Evolutionary conservation across 2,797 vertebrate species (phyloP), one percentile per base, ranked within the genome.

Genomic region (Psittacula derbiana): DNA sequence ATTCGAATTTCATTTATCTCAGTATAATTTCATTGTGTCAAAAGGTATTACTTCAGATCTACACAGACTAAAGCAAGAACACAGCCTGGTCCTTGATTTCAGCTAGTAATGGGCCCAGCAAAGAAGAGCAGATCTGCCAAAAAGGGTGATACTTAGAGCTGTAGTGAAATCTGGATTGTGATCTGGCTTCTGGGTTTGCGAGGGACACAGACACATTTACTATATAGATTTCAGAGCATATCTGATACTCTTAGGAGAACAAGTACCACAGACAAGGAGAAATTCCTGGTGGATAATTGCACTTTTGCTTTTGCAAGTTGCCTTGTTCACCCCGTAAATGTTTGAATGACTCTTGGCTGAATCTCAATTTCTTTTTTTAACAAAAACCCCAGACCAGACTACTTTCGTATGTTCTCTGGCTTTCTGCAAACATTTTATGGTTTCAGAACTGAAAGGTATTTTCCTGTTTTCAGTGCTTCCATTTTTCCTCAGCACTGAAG

Each of bases 401-500:
- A 44, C 33, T 93, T 96, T 76, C 53, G 72, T 70, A 76, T 50
- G 28, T 55, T 88, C 69, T 80, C 71, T 21, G 4, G n/a, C 16
- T 80, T 96, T 83, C 72, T 71, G 62, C 67, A 76, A 80, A 81
- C n/a, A 11, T 81, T 84, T 83, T 53, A 89, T 38, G 46, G 41
- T 46, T 94, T 91, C 73, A 31, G 88, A 91, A 44, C 36, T 87
- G 69, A 94, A 83, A 74, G 55, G 16, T 76, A 81, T 90, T 94
- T 90, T 88, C 36, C 58, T 85, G 47, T 60, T 60, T 66, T 58
- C 70, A 92, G 46, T 23, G 31, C 36, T 93, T 87, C 71, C 49
- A 40, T 69, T 92, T 92, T 89, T 83, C 71, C 55, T 89, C 20
- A 80, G 58, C 36, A 24, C 36, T 69, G 55, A 65, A 52, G 55